phyloP scores from a whole-genome alignment of 2,888 invertebrate species.

The Caenorhabditis virilis region DNA sequence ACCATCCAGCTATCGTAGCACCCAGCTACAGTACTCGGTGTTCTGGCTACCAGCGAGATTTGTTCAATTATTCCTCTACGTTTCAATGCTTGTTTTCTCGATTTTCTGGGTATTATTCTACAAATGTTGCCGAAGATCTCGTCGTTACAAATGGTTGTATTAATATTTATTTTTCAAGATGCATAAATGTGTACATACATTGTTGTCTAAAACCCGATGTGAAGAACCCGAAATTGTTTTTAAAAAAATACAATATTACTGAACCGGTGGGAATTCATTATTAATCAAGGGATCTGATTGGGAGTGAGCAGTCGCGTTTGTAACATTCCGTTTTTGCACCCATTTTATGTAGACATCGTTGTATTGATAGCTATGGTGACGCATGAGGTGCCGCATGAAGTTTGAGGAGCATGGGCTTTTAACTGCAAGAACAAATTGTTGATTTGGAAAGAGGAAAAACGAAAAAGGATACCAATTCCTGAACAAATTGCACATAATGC shows the following conservation, averaged over 20 bases:
- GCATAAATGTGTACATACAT: too few relatives aligned
- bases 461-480: slow-evolving; percentile 29
- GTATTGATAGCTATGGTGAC: slow-evolving; percentile 53
- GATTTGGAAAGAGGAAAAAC: slow-evolving; percentile 9
- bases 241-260: too few relatives aligned
- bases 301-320: too few relatives aligned
- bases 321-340: slow-evolving; percentile 39
- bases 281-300: too few relatives aligned
- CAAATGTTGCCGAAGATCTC: slow-evolving; percentile 13
- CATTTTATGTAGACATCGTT: slow-evolving; percentile 55
- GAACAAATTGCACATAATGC: slow-evolving; percentile 54
- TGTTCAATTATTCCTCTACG: slow-evolving; percentile 34
- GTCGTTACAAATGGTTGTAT: slow-evolving; percentile 22
- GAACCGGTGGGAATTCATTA: too few relatives aligned
- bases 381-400: slow-evolving; percentile 57
- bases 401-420: slow-evolving; percentile 56
- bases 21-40: slow-evolving; percentile 31
- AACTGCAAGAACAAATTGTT: too few relatives aligned
- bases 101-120: slow-evolving; percentile 20
- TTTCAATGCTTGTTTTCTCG: slow-evolving; percentile 15
- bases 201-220: too few relatives aligned
- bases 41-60: slow-evolving; percentile 44
- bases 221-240: too few relatives aligned
- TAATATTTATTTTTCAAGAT: too few relatives aligned
- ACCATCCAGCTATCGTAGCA: slow-evolving; percentile 10